Base-by-base conservation (phyloP, 2,797 vertebrate species). In the Chiroxiphia lanceolata region DNA sequence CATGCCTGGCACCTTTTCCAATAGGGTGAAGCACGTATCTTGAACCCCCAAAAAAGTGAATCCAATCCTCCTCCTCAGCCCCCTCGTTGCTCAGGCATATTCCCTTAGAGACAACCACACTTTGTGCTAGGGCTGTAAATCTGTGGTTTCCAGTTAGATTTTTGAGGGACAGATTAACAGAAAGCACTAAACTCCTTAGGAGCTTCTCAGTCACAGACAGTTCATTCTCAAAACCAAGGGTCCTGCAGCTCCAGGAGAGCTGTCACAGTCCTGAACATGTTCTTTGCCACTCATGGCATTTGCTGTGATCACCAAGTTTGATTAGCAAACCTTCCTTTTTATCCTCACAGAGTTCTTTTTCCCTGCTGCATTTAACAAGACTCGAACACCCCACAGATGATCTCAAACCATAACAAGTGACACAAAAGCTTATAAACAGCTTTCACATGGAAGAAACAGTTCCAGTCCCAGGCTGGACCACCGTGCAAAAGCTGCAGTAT, bases 11-110 rank as follows among this genome's bases (percentile, higher is more conserved):
- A 68, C 5, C 34, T 91, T 82, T 71, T 44, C 57, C 54, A 65
- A 1, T 2, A 17, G 19, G 8, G 7, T 31, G 13, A 14, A 38
- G 6, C 11, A 31, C 0, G 7, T 22, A 40, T 21, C n/a, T 23
- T 34, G 27, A 89, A 42, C 11, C 1, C 8, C 13, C 15, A 2
- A 23, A 63, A 23, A 26, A 26, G 6, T 26, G 2, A 9, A 61
- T 40, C 42, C 12, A 65, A 4, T 50, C 23, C 11, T 56, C 18
- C 21, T 56, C 17, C 61, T 82, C 47, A 63, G 16, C 23, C 27
- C 71, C 33, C 44, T 26, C 13, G 2, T 2, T 7, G 2, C 21
- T 54, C 64, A 17, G 3, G 4, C 69, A 1, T 21, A 19, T 33
- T 72, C 26, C 5, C 11, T 34, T 23, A 15, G 31, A 67, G 14